phyloP scores from a whole-genome alignment of 2,888 invertebrate genomes.

The Himalopsyche anomala region DNA sequence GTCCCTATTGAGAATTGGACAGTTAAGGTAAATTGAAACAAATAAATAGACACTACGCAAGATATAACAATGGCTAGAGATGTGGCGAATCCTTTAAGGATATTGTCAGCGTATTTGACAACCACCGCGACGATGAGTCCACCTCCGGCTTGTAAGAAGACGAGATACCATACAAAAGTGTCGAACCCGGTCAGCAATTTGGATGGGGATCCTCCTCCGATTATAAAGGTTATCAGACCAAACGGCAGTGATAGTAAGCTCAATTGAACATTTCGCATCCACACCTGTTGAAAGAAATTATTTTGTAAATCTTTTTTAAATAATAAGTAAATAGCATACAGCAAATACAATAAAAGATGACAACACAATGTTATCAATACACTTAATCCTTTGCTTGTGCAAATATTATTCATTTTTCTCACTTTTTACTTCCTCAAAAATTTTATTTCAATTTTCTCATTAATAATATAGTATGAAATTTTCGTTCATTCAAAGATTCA shows the following conservation, averaged over 20 bases:
- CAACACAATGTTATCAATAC: background rate
- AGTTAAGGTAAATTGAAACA: constrained; percentile 93
- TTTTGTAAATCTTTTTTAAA: background rate
- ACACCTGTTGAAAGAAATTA: constrained; percentile 74
- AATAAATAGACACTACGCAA: constrained; percentile 93
- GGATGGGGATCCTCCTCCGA: constrained; percentile 84
- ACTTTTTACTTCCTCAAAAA: too few species aligned
- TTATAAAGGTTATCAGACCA: constrained; percentile 87
- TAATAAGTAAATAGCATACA: background rate
- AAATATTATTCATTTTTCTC: too few species aligned
- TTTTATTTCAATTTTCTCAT: too few species aligned
- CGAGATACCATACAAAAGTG: constrained; percentile 90
- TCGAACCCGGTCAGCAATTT: constrained; percentile 82
- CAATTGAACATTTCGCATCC: constrained; percentile 99
- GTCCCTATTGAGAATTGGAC: constrained; percentile 93
- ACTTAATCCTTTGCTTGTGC: background rate
- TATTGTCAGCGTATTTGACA: constrained; percentile 99
- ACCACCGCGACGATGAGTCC: constrained; percentile 98
- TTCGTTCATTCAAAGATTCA: too few species aligned
- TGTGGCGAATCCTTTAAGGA: constrained; percentile 98
- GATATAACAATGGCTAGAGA: constrained; percentile 97
- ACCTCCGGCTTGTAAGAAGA: constrained; percentile 94
- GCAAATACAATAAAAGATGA: background rate
- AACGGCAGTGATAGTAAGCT: constrained; percentile 94
- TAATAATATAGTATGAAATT: too few species aligned